Base-by-base conservation (phyloP, 2,888 invertebrate genomes). In the Unio delphinus region DNA sequence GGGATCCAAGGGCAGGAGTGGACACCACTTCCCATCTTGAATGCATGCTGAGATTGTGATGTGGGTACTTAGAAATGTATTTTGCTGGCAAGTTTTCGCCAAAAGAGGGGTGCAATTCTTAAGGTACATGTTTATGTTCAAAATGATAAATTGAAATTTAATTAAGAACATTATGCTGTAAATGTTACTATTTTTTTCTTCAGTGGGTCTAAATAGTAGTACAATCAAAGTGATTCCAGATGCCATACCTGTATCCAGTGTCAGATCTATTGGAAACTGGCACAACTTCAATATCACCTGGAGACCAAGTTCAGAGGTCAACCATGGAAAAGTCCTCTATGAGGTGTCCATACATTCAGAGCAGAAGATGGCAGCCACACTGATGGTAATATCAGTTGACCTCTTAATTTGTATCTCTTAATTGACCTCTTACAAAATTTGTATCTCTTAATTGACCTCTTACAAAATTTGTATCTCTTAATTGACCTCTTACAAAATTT, bases 241-340 rank as follows among this genome's bases (percentile, higher is more conserved):
- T 76, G 91, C 93, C 0, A 93, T 97, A 3, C 91, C 93, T 65
- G 89, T 92, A 3, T 91, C 92, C 2, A 93, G 94, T 0, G 93
- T 98, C 67, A 90, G 89, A 63, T 93, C 96, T 6, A 90, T 91
- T 4, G 97, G 97, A 0, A 92, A 92, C 23, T 96, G 94, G 93
- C 92, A 95, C 74, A 92, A 93, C 58, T 97, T 97, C 86, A 95
- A 94, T 80, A 93, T 98, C 60, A 94, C 94, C 3, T 98, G 97
- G 97, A 91, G 93, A 26, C 93, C 95, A 0, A 75, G 80, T 34
- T 91, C 90, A 0, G 93, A 93, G 67, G 94, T 95, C 5, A 96
- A 95, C 85, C 95, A 95, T 86, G 95, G 95, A 20, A 92, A 93
- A 5, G 93, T 96, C 0, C 94, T 94, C 87, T 98, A 97, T 87